Conservation (phyloP, 1,140 invertebrate genomes). For the Adoxophyes honmai region DNA sequence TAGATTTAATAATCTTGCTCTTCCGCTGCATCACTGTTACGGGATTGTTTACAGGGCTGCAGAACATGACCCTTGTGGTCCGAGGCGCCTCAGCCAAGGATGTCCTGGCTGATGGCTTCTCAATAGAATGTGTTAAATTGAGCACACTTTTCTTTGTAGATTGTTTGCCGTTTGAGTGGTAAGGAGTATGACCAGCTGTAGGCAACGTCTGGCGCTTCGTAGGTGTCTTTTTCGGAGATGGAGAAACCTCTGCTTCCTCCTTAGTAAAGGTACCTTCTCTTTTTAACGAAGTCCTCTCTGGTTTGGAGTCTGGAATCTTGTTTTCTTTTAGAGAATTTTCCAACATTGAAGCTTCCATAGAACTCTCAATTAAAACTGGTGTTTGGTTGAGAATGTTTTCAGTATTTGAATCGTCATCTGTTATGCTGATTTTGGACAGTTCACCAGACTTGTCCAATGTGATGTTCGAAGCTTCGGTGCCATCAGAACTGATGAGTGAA, state of each 20-base stretch:
- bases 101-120: conserved; percentile 41
- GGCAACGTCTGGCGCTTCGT: conserved; percentile 43
- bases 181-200: conserved; percentile 62
- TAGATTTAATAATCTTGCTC: conserved; percentile 67
- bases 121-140: conserved; percentile 64
- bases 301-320: conserved; percentile 17
- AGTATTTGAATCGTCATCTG: conserved; percentile 48
- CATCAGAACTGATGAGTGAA: conserved; percentile 46
- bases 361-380: conserved; percentile 60
- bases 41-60: conserved; percentile 53
- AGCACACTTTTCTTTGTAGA: conserved; percentile 38
- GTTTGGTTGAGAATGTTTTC: conserved; percentile 51
- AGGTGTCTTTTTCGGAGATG: conserved; percentile 33
- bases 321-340: conserved; percentile 7
- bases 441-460: conserved; percentile 39
- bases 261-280: conserved; percentile 60
- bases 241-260: conserved; percentile 32
- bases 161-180: conserved; percentile 32
- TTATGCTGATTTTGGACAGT: conserved; percentile 49
- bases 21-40: conserved; percentile 37
- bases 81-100: conserved; percentile 27
- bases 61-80: conserved; percentile 62
- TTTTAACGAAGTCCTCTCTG: conserved; percentile 35
- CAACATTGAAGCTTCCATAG: conserved; percentile 41
- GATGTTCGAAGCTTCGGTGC: conserved; percentile 22